Base-by-base conservation (phyloP, 1,140 invertebrate species). In the Diachasma alloeum region DNA sequence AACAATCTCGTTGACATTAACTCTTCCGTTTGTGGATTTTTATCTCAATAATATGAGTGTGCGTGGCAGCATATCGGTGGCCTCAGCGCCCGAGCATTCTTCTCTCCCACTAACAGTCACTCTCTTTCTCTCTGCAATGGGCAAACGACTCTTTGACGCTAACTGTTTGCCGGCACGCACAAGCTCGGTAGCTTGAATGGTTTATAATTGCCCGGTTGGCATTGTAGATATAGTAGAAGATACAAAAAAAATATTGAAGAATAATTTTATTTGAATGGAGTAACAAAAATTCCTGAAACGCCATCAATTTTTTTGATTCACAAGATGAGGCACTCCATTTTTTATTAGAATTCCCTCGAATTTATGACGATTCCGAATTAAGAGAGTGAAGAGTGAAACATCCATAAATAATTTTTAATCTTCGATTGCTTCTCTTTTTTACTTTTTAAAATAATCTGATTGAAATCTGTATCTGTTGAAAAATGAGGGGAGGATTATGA, bases 181-280 rank as follows among this genome's bases (percentile, higher is more conserved):
- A 76, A 31, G 0, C 36, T 37, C 78, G 66, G 79, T 76, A 81
- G 80, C 73, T 75, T 83, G 81, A 87, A 85, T 85, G 80, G 81
- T 84, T 87, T 84, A 84, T 84, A 87, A 86, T 84, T 84, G 83
- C 78, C 15, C 59, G 6, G 19, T 63, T 74, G 81, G 2, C 80
- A 86, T 83, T 82, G 83, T 84, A 84, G 80, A 86, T 84, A 83
- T 80, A 83, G 77, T 81, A 82, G 74, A 81, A 79, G 83, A 85
- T 85, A 83, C 71, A 72, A 74, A 74, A 77, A 53, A 19, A 53
- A 53, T 4, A 53, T 17, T 17, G 9, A 17, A 53, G 9, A 3
- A 17, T n/a, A n/a, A 53, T 53, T 42, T 42, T 42, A 42, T 42
- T 42, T 42, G 39, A 53, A 53, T 53, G n/a, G 17, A 53, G 17